Conservation (phyloP, 2,797 vertebrate species). For the Columba guinea region DNA sequence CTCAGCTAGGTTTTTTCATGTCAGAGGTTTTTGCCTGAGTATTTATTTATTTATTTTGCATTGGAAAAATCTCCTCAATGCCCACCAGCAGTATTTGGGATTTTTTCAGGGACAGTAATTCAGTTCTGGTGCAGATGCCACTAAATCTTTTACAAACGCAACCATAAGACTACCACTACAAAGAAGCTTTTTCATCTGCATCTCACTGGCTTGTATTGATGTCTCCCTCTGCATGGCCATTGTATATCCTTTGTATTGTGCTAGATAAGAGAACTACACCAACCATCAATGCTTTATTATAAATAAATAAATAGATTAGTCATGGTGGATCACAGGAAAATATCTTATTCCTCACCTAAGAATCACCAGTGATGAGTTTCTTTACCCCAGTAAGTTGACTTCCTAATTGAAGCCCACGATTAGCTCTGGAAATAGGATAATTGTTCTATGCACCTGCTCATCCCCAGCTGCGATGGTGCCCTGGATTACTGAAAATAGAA, state of each 20-base stretch:
- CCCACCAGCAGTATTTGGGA: background rate
- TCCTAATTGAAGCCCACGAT: background rate
- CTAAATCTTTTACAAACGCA: background rate
- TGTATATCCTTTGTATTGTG: background rate
- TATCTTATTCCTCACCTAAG: background rate
- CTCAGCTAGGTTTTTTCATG: background rate
- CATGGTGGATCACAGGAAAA: background rate
- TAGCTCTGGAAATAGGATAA: background rate
- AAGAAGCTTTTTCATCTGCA: background rate
- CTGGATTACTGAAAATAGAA: conserved; percentile 12
- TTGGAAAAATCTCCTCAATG: background rate
- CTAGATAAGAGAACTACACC: background rate
- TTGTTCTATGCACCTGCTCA: conserved; percentile 14
- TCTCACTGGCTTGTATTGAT: background rate
- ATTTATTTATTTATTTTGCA: conserved; percentile 64
- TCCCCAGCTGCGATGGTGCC: background rate
- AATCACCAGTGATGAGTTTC: background rate
- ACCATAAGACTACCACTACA: background rate
- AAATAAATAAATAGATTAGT: conserved; percentile 16
- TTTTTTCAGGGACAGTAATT: background rate
- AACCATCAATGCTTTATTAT: background rate
- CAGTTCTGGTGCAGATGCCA: background rate
- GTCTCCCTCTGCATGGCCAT: background rate
- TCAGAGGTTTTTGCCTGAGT: conserved; percentile 9
- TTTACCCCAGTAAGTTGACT: background rate